phyloP scores from a whole-genome alignment of 1,140 invertebrate genomes.

The Mizuhopecten yessoensis region DNA sequence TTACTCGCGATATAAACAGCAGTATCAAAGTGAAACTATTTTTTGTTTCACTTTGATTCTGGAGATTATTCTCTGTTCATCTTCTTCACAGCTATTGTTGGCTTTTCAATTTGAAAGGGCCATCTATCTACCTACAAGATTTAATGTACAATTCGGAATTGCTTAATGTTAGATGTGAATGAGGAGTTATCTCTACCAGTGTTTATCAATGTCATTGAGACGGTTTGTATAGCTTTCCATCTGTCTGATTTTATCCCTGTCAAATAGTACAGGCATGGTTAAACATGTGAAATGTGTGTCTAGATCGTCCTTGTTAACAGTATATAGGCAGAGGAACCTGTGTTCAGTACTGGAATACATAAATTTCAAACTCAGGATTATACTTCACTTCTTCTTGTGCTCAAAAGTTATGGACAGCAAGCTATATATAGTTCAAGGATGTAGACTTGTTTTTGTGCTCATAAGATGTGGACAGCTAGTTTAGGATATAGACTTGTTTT shows the following conservation, averaged over 20 bases:
- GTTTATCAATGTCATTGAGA: constrained; percentile 1
- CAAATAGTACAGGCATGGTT: not conserved
- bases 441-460: too few relatives aligned
- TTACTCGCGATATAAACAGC: not conserved
- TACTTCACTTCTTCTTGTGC: not conserved
- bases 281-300: not conserved
- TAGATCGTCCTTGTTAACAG: not conserved
- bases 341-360: not conserved
- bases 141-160: not conserved
- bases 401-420: not conserved
- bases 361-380: not conserved
- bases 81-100: not conserved
- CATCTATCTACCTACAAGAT: not conserved
- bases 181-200: not conserved
- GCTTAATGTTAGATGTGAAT: constrained; percentile 12
- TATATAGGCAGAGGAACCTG: not conserved
- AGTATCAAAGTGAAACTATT: constrained; percentile 14
- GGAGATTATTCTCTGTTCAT: not conserved
- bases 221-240: not conserved
- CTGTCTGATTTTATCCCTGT: not conserved
- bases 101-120: not conserved
- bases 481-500: too few relatives aligned
- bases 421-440: too few relatives aligned
- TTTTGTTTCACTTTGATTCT: not conserved
- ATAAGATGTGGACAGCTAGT: too few relatives aligned